Base-by-base conservation (phyloP, 1,140 invertebrate genomes). In the Ceratitis capitata region DNA sequence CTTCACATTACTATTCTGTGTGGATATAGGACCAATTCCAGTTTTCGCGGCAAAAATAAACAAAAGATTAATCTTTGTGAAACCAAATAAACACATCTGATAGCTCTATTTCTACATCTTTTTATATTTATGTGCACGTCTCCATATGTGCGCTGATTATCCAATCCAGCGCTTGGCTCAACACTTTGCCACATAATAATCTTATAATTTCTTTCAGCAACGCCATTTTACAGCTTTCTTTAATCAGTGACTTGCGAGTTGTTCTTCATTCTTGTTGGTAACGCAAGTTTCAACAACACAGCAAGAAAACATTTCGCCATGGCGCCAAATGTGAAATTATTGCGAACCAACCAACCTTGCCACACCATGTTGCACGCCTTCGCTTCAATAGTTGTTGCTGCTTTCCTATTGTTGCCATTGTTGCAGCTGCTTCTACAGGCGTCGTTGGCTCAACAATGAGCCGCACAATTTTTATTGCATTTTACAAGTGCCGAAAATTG, bases 401-500 rank as follows among this genome's bases (percentile, higher is more conserved):
- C 14, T 61, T 19, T 47, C 12, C 16, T 56, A n/a, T 29, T 64
- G 26, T 16, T 32, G 58, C 14, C 69, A n/a, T 45, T 78, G 69
- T 78, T 47, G 69, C 1, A 19, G 39, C 45, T 6, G 45, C 45
- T 6, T 47, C n/a, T n/a, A n/a, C n/a, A n/a, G n/a, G n/a, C 69
- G 45, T 78, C 39, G 69, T 45, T 78, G 39, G 39, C 45, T 47
- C 69, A 78, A 42, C 19, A 12, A 78, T 78, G 39, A 26, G 23
- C 69, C 39, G 23, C 69, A 45, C 23, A 78, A 78, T 45, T 78
- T 78, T 78, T 78, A 78, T 78, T 78, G 69, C 69, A 78, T 45
- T 78, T 78, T 78, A 78, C 69, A 78, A 78, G 69, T 39, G 69
- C 69, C 69, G 23, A 78, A 78, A 78, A 78, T 78, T 78, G 39